Percentiles rank a stretch among this genome's conserved stretches.
Conservation (phyloP, 2,888 invertebrate genomes). For the Rutpela maculata region DNA sequence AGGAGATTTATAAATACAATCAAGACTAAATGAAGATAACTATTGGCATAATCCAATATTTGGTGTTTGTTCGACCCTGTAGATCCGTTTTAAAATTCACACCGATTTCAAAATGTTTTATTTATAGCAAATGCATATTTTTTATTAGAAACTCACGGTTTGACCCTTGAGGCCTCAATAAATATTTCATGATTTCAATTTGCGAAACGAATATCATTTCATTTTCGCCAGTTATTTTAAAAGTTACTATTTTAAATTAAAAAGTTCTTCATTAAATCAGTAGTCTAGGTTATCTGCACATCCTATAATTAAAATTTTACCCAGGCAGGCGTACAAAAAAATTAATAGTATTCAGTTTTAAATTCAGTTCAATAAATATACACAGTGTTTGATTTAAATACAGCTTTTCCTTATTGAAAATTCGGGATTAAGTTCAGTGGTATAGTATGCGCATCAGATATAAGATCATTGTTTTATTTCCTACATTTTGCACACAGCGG, state of each 20-base stretch:
- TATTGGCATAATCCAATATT: background rate
- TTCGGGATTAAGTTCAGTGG: no score
- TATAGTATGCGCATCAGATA: no score
- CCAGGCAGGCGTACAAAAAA: no score
- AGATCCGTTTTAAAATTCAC: slow-evolving; percentile 2
- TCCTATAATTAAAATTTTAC: no score
- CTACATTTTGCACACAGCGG: no score
- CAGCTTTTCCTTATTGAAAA: no score
- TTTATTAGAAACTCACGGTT: slow-evolving; percentile 22
- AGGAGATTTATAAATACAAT: no score
- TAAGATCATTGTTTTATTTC: no score
- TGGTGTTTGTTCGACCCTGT: background rate
- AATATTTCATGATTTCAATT: slow-evolving; percentile 39
- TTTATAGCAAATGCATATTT: slow-evolving; percentile 26
- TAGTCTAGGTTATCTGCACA: slow-evolving; percentile 14
- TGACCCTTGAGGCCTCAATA: slow-evolving; percentile 35
- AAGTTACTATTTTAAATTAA: slow-evolving; percentile 31
- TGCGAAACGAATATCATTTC: slow-evolving; percentile 31
- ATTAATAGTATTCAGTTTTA: no score
- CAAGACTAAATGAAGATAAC: no score
- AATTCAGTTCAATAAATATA: no score
- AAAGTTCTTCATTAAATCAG: slow-evolving; percentile 20
- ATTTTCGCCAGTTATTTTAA: slow-evolving; percentile 18
- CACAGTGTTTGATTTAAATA: no score
- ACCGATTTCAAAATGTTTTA: slow-evolving; percentile 23